Evolutionary conservation across 2,113 vertebrate genomes (phyloP).

Genomic region (Onychostoma macrolepis): DNA sequence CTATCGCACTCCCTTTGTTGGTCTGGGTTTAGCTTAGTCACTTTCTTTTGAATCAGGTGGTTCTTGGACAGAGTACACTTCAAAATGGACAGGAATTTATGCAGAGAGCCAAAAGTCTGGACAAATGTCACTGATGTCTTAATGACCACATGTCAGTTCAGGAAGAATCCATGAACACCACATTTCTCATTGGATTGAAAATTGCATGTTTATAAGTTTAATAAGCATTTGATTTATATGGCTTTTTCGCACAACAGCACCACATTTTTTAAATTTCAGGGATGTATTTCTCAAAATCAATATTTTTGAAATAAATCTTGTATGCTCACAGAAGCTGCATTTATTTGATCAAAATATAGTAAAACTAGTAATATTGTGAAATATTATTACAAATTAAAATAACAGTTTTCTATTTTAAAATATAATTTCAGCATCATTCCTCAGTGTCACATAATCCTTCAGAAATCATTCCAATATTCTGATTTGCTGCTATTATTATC

Average conservation of each 20-base stretch:
- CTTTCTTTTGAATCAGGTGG: background rate
- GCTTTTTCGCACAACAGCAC: background rate
- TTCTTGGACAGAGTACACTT: background rate
- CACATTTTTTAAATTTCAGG: background rate
- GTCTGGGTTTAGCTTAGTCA: background rate
- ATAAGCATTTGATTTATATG: background rate
- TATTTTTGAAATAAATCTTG: background rate
- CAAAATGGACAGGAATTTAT: background rate
- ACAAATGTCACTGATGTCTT: background rate
- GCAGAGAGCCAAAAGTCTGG: background rate
- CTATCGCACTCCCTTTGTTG: background rate
- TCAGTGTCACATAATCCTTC: background rate
- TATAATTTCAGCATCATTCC: background rate
- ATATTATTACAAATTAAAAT: no score
- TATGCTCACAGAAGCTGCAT: background rate
- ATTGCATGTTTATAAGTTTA: background rate
- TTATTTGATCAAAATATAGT: background rate
- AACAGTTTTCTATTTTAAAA: background rate
- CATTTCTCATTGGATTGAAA: background rate
- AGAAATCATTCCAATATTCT: background rate
- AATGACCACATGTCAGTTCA: background rate
- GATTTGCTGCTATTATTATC: background rate
- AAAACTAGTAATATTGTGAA: background rate
- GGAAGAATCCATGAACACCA: background rate
- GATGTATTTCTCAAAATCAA: background rate